These are phyloP conservation scores for Octodon degus DNA, from an alignment of 2,113 vertebrate species.

Conservation along the genomic window DNA sequence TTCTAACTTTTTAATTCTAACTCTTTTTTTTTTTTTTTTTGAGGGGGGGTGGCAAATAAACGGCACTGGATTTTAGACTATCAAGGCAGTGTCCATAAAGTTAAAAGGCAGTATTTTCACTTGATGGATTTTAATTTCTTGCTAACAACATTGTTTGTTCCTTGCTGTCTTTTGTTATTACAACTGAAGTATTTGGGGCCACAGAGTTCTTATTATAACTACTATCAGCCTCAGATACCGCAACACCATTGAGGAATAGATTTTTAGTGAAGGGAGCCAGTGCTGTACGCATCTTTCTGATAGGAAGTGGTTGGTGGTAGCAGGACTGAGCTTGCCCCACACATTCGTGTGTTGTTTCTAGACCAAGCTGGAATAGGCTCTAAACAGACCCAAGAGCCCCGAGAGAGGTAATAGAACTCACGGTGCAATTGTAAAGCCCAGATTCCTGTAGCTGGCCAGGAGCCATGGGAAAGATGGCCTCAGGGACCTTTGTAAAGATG, in stretches of 20 bases:
- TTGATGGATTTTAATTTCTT: not conserved
- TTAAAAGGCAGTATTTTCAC: not conserved
- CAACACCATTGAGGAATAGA: not conserved
- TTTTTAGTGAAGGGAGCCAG: not conserved
- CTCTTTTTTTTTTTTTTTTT: not conserved
- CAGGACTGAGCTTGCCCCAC: not conserved
- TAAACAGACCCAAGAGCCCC: not conserved
- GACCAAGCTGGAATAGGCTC: not conserved
- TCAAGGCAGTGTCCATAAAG: not conserved
- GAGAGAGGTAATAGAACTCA: constrained; percentile 3
- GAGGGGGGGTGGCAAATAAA: not conserved
- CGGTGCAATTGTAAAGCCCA: not conserved
- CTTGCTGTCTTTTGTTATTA: not conserved
- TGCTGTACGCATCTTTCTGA: not conserved
- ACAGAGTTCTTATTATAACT: not conserved
- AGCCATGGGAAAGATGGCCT: not conserved
- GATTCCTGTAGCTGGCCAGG: not conserved
- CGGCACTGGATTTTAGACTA: not conserved
- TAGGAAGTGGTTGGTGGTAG: not conserved
- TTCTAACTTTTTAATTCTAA: not conserved
- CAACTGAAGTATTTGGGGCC: not conserved
- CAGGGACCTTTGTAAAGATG: not conserved
- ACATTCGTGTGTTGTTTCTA: not conserved
- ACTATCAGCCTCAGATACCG: not conserved
- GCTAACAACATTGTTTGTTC: not conserved